Evolutionary conservation across 1,140 invertebrate genomes (phyloP).

Genomic region (Ganaspis sp.): DNA sequence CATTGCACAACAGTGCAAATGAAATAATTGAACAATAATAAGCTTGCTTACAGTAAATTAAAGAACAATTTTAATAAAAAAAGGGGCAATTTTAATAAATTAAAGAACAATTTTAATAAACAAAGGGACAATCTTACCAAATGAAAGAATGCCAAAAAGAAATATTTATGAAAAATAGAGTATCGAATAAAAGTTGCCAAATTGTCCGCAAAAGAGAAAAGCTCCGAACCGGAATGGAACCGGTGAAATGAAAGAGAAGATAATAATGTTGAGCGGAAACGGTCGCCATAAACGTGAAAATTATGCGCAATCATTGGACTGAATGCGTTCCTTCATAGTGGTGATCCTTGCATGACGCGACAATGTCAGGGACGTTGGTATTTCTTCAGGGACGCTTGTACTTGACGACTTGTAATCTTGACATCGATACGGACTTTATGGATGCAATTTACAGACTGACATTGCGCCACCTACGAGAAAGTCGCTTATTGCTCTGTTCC

Average conservation of each 20-base stretch:
- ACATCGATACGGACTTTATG: slow-evolving; percentile 63
- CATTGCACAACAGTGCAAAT: too few species aligned
- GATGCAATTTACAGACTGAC: slow-evolving; percentile 43
- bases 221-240: too few species aligned
- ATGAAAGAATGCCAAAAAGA: too few species aligned
- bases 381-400: slow-evolving; percentile 58
- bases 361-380: slow-evolving; percentile 71
- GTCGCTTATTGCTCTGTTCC: not conserved
- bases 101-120: too few species aligned
- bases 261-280: not conserved
- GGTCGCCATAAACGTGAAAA: not conserved
- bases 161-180: too few species aligned
- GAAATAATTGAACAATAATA: too few species aligned
- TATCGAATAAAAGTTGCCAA: too few species aligned
- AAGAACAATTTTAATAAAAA: too few species aligned
- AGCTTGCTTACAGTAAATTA: too few species aligned
- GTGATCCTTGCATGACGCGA: slow-evolving; percentile 63
- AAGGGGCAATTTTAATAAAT: too few species aligned
- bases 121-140: too few species aligned
- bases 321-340: slow-evolving; percentile 46
- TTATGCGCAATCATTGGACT: slow-evolving; percentile 24
- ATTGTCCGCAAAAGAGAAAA: too few species aligned
- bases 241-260: not conserved
- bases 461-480: slow-evolving; percentile 43
- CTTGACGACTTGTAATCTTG: slow-evolving; percentile 56